A percentile compares a stretch with the other conserved stretches of the same genome.
Evolutionary conservation across 2,888 invertebrate genomes (phyloP).

Genomic region (Dasysyrphus albostriatus): DNA sequence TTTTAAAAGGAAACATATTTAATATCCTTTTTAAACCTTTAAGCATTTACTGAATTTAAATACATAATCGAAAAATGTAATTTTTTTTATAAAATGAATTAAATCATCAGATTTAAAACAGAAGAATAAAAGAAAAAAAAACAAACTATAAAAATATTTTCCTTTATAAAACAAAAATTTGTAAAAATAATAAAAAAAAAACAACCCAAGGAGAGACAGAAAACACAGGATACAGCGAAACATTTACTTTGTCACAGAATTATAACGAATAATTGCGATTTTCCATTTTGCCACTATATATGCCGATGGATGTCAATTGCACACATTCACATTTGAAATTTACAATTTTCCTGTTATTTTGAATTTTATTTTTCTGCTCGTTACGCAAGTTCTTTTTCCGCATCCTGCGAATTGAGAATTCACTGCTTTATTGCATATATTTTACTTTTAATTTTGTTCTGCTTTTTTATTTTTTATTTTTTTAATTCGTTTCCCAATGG

Average conservation of each 20-base stretch:
- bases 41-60: constrained; percentile 46
- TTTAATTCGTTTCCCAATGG: constrained; percentile 34
- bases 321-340: constrained; percentile 51
- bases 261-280: constrained; percentile 63
- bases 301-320: constrained; percentile 22
- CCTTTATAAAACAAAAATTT: neutral
- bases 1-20: too few species aligned
- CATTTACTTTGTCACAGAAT: constrained; percentile 66
- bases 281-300: constrained; percentile 38
- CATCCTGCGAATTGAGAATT: neutral
- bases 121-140: neutral
- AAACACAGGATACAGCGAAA: constrained; percentile 37
- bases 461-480: constrained; percentile 26
- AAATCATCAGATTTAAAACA: neutral
- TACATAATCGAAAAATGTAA: neutral
- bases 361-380: constrained; percentile 6
- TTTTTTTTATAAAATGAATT: too few species aligned
- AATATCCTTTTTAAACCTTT: constrained; percentile 12
- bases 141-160: neutral
- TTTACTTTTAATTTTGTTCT: constrained; percentile 29
- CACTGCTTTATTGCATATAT: constrained; percentile 30
- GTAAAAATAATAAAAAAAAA: constrained; percentile 10
- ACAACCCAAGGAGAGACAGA: neutral
- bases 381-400: neutral
- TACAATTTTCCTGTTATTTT: constrained; percentile 56